A percentile compares a stretch with the other conserved stretches of the same genome.
phyloP scores from a whole-genome alignment of 1,140 invertebrate genomes.

The Drosophila ohnishii region DNA sequence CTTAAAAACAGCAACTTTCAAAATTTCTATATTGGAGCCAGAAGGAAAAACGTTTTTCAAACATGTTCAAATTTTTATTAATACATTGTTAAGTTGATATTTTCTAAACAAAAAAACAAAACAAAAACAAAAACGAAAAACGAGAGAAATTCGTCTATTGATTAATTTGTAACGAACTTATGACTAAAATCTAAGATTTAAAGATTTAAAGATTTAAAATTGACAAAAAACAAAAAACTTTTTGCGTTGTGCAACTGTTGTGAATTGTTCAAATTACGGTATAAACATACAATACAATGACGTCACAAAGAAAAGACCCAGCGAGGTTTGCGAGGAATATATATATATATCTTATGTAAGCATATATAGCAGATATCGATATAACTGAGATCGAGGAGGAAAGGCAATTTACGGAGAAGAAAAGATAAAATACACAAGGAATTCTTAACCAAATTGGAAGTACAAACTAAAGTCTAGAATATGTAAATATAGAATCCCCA shows the following conservation, averaged over 20 bases:
- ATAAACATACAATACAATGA: conserved; percentile 60
- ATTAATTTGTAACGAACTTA: conserved; percentile 70
- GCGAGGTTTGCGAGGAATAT: conserved; percentile 44
- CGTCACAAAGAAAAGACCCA: conserved; percentile 64
- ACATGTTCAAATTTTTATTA: conserved; percentile 73
- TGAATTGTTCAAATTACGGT: conserved; percentile 81
- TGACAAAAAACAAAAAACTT: conserved; percentile 41
- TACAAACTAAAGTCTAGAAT: conserved; percentile 81
- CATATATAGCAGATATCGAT: conserved; percentile 14
- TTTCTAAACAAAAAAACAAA: conserved; percentile 30
- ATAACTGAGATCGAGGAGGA: conserved; percentile 18
- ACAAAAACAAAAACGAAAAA: conserved; percentile 39
- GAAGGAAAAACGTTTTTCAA: conserved; percentile 64
- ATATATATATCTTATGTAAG: conserved; percentile 21
- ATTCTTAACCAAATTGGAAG: conserved; percentile 82
- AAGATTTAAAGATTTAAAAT: conserved; percentile 26
- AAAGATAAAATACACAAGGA: conserved; percentile 76
- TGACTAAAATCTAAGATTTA: conserved; percentile 63
- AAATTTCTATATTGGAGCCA: conserved; percentile 66
- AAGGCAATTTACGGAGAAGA: conserved; percentile 45
- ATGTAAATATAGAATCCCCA: conserved; percentile 63
- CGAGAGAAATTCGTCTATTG: conserved; percentile 63
- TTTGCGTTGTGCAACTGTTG: conserved; percentile 79
- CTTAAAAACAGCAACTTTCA: conserved; percentile 22
- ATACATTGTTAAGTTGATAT: conserved; percentile 68